Percentiles rank a stretch among this genome's conserved stretches.
These are phyloP conservation scores for Pristiophorus japonicus DNA, from an alignment of 2,113 vertebrate species.

Conservation along the genomic window DNA sequence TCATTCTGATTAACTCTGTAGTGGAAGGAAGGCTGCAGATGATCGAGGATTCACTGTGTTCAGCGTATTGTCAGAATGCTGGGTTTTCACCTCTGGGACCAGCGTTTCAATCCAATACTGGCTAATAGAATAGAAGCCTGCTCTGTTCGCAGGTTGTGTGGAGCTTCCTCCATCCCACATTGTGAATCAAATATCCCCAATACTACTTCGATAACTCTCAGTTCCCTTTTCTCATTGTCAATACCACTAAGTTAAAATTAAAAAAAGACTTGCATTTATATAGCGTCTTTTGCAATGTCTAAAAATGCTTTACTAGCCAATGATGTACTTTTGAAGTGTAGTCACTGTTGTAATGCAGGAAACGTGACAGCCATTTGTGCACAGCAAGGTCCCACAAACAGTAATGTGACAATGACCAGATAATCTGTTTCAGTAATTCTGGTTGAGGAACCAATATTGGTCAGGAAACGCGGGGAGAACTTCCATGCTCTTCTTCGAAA, in stretches of 20 bases:
- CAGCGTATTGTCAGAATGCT: too few species aligned
- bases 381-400: background rate
- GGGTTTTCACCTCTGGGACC: too few species aligned
- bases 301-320: background rate
- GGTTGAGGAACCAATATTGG: background rate
- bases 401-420: background rate
- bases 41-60: too few species aligned
- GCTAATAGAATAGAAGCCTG: background rate
- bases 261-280: background rate
- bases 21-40: too few species aligned
- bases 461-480: background rate
- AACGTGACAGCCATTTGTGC: background rate
- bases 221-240: background rate
- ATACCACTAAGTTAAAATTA: background rate
- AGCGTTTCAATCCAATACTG: too few species aligned
- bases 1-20: too few species aligned
- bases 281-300: background rate
- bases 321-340: background rate
- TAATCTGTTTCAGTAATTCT: background rate
- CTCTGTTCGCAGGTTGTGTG: background rate
- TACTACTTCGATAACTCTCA: background rate
- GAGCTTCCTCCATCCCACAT: background rate
- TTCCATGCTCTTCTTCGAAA: background rate
- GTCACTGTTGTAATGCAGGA: background rate
- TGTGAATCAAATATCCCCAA: background rate